Conservation (phyloP, 2,113 vertebrate species). For the Ceuthmochares aereus region DNA sequence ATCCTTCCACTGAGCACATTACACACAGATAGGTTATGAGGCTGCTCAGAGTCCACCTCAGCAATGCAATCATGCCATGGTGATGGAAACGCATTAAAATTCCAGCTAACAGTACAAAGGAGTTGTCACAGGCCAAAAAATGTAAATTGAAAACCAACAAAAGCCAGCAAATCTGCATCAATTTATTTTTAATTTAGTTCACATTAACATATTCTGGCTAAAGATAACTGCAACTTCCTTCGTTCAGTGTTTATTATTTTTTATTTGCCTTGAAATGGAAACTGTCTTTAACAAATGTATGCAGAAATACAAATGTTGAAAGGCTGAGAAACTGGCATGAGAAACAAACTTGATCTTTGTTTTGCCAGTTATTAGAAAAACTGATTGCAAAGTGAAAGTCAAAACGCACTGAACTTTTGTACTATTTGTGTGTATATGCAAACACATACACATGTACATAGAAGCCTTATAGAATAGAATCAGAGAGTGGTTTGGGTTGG, state of each 20-base stretch:
- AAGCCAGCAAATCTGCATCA: background rate
- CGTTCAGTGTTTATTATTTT: constrained; percentile 35
- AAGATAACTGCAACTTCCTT: constrained; percentile 6
- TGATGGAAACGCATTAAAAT: background rate
- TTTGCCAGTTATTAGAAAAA: background rate
- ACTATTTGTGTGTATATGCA: background rate
- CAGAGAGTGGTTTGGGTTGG: too few species aligned
- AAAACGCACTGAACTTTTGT: background rate
- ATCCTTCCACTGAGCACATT: background rate
- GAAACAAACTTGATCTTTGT: background rate
- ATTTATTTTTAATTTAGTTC: constrained; percentile 25
- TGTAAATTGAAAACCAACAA: constrained; percentile 35
- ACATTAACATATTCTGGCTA: constrained; percentile 11
- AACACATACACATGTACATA: rapidly evolving
- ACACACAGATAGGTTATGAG: background rate
- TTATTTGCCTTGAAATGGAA: constrained; percentile 52
- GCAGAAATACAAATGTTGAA: constrained; percentile 13
- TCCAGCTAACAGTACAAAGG: constrained; percentile 7
- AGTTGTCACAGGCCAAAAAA: background rate
- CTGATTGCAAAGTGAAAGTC: background rate
- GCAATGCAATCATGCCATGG: background rate
- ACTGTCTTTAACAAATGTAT: background rate
- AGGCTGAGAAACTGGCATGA: background rate
- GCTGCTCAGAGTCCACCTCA: background rate
- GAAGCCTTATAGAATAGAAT: background rate